Evolutionary conservation across 92 coral and sea anemone genomes (phyloP), one percentile per base, ranked within the genome.

Genomic region (Nematostella vectensis): DNA sequence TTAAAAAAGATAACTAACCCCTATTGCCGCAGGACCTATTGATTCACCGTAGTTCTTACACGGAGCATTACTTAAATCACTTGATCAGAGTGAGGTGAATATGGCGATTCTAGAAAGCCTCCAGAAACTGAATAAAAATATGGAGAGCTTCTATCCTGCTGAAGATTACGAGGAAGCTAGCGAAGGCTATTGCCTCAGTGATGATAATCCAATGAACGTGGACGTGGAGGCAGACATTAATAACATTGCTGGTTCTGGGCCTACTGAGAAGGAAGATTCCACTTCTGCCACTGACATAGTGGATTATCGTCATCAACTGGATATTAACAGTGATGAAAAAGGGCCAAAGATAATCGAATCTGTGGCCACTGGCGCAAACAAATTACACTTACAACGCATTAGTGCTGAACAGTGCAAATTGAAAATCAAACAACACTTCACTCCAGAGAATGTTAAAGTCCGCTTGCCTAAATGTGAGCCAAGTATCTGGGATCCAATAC

Each of bases 371-470:
- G 59, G 63, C 8, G 74, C 42, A 4, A 68, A 68, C 18, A 68
- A 68, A 29, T 31, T 68, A 27, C 38, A 58, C 28, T 31, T 70
- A 28, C 53, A 65, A 27, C 40, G 62, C 15, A 53, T 65, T 48
- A 65, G 71, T 27, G 38, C 27, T n/a, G 72, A 67, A 21, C 74
- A 57, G 25, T 29, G 63, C 25, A 67, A 67, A 36, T 18, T 47
- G 18, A 55, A 43, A 11, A 31, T 67, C 11, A 67, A 67, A 21
- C 55, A 44, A 11, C 73, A 67, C 42, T 21, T 17, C n/a, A 56
- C 49, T 22, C 64, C 64, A 11, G 63, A 66, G 63, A 66, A 66
- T 44, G 55, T 67, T 19, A 67, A 56, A n/a, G n/a, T n/a, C n/a
- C n/a, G n/a, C n/a, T n/a, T n/a, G n/a, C n/a, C n/a, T n/a, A 30